phyloP scores from a whole-genome alignment of 2,113 vertebrate species.

The Halichoerus grypus region DNA sequence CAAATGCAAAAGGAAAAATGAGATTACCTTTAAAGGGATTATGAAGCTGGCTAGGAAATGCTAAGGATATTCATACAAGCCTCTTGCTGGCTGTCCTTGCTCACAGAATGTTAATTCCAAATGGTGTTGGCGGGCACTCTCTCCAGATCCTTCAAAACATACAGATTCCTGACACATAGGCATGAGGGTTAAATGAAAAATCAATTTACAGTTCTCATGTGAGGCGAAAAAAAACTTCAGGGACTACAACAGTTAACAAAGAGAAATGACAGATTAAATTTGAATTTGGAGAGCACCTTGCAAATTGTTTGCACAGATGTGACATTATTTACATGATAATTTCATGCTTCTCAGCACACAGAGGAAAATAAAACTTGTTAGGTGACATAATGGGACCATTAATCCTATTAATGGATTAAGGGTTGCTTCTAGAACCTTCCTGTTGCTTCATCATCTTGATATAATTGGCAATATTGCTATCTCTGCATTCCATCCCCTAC shows the following conservation, averaged over 20 bases:
- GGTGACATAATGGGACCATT: constrained; percentile 50
- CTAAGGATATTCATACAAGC: not conserved
- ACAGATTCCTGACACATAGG: not conserved
- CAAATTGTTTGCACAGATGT: constrained; percentile 68
- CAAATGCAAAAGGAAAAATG: constrained; percentile 7
- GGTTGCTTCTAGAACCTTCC: constrained; percentile 39
- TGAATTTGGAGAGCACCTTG: constrained; percentile 32
- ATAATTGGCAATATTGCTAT: constrained; percentile 38
- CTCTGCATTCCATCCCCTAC: not conserved
- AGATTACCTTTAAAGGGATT: constrained; percentile 23
- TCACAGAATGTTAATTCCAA: not conserved
- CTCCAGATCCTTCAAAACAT: not conserved
- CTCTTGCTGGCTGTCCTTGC: not conserved
- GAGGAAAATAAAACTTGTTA: constrained; percentile 66
- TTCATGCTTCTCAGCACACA: constrained; percentile 70
- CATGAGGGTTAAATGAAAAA: not conserved
- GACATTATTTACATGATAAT: constrained; percentile 72
- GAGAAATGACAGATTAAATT: not conserved
- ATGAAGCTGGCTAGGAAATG: not conserved
- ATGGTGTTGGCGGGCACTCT: too few relatives aligned
- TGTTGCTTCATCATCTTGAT: constrained; percentile 50
- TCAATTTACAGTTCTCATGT: not conserved
- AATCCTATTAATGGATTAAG: constrained; percentile 70
- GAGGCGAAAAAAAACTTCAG: not conserved
- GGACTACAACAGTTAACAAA: not conserved